Percentiles rank a stretch among this genome's conserved stretches.
phyloP scores from a whole-genome alignment of 1,140 invertebrate genomes.

The Anoplophora glabripennis region DNA sequence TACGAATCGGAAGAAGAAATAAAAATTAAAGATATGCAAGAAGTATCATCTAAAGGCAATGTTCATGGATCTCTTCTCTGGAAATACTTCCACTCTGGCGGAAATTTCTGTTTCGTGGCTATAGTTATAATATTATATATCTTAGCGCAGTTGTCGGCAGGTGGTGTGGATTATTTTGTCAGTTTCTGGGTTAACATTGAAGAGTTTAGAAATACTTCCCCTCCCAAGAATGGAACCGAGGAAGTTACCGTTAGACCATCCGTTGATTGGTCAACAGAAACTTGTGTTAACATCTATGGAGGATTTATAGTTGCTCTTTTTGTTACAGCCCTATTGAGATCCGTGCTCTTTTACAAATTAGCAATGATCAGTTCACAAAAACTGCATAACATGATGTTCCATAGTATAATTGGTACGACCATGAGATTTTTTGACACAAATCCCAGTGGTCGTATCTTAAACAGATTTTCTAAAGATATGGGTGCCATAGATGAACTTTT shows the following conservation, averaged over 20 bases:
- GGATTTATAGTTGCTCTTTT: conserved; percentile 40
- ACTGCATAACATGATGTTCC: conserved; percentile 78
- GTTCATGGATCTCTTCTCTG: conserved; percentile 43
- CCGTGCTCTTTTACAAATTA: conserved; percentile 66
- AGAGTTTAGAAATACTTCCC: neutral
- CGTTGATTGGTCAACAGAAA: conserved; percentile 31
- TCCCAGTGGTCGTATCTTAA: conserved; percentile 72
- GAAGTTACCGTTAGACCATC: neutral
- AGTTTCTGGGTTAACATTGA: conserved; percentile 64
- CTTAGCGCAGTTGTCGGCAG: conserved; percentile 66
- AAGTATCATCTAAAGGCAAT: conserved; percentile 47
- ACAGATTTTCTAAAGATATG: conserved; percentile 76
- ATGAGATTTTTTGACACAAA: conserved; percentile 79
- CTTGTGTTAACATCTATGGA: conserved; percentile 51
- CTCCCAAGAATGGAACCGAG: conserved; percentile 7
- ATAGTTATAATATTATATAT: conserved; percentile 60
- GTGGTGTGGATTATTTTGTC: conserved; percentile 75
- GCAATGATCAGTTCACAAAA: conserved; percentile 69
- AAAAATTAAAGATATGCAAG: conserved; percentile 41
- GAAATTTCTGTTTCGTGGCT: conserved; percentile 57
- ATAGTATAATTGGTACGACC: conserved; percentile 49
- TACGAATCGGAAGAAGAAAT: conserved; percentile 31
- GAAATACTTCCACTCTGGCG: conserved; percentile 67
- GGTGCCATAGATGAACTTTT: conserved; percentile 77
- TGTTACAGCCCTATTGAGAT: conserved; percentile 47